phyloP scores from a whole-genome alignment of 2,113 vertebrate genomes.

The Microcebus murinus region DNA sequence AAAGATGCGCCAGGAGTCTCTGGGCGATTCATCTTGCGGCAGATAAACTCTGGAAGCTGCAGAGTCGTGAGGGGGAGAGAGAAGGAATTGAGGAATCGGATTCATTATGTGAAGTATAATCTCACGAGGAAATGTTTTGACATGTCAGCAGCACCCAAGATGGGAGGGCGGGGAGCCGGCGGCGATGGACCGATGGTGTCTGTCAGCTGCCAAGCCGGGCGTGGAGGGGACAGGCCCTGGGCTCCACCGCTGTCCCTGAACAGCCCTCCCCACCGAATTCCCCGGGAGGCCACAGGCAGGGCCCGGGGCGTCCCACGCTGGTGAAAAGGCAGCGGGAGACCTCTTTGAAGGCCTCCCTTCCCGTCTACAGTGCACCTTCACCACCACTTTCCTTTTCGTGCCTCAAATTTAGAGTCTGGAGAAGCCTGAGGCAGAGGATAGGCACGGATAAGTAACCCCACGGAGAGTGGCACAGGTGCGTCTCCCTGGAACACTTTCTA shows the following conservation, averaged over 20 bases:
- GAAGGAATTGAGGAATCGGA: slow-evolving; percentile 56
- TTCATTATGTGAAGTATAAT: slow-evolving; percentile 84
- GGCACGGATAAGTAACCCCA: background rate
- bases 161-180: slow-evolving; percentile 35
- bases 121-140: slow-evolving; percentile 82
- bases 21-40: slow-evolving; percentile 80
- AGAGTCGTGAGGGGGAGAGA: slow-evolving; percentile 11
- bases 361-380: background rate
- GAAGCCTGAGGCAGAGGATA: background rate
- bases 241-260: background rate
- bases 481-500: background rate
- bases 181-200: slow-evolving; percentile 61
- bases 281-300: background rate
- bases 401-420: background rate
- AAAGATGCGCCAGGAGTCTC: slow-evolving; percentile 81
- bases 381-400: background rate
- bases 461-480: background rate
- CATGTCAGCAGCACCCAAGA: slow-evolving; percentile 77
- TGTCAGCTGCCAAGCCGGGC: slow-evolving; percentile 84
- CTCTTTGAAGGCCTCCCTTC: too few relatives aligned
- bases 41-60: slow-evolving; percentile 64
- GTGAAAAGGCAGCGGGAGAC: rapidly evolving
- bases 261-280: background rate
- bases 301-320: background rate
- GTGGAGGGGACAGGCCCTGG: background rate